Percentiles rank a stretch among this genome's conserved stretches.
Conservation (phyloP, 2,113 vertebrate species). For the Ceuthmochares aereus region DNA sequence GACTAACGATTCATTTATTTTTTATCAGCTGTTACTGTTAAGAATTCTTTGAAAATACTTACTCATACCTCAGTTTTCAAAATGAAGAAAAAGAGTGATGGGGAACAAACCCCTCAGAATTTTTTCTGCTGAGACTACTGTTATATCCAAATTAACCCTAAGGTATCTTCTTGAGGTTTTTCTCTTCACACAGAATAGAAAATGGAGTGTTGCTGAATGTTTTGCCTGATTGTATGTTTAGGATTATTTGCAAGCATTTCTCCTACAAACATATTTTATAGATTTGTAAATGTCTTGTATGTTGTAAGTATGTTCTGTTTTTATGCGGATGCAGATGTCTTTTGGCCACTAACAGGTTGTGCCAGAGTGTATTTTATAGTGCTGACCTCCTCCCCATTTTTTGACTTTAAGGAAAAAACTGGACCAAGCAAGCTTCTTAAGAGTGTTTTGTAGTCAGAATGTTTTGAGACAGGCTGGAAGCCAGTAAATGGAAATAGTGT, state of each 20-base stretch:
- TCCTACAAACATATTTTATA: background rate
- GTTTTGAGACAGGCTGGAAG: background rate
- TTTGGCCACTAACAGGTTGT: rapidly evolving
- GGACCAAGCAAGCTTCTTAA: background rate
- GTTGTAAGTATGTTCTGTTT: background rate
- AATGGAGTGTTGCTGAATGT: background rate
- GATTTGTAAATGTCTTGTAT: background rate
- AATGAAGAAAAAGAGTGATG: background rate
- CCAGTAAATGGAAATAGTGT: background rate
- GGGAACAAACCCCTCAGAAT: background rate
- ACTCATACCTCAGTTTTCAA: background rate
- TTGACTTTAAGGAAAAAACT: background rate
- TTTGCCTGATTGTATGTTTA: background rate
- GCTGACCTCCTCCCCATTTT: background rate
- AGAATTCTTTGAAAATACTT: background rate
- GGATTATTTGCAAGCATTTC: background rate
- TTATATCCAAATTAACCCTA: background rate
- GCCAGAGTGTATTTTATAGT: background rate
- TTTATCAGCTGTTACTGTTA: background rate
- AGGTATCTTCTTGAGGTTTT: background rate
- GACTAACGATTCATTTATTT: background rate
- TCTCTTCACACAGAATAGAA: background rate
- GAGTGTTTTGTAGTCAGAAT: background rate
- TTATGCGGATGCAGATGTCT: background rate
- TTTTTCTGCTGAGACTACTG: background rate